These are phyloP conservation scores for Berghia stephanieae DNA, from an alignment of 1,140 invertebrate genomes.

Conservation along the genomic window DNA sequence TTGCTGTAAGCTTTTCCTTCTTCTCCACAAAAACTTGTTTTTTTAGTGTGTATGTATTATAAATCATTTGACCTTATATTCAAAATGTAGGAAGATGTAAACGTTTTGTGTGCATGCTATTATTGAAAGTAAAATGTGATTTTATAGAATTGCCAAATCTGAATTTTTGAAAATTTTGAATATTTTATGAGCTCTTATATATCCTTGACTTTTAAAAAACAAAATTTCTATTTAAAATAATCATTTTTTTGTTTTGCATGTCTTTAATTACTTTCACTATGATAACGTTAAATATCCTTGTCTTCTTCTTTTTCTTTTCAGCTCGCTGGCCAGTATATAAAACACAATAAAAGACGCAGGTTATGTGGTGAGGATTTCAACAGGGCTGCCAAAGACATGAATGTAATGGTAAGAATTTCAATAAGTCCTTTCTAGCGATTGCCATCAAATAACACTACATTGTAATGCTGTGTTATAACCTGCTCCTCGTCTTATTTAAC, in stretches of 20 bases:
- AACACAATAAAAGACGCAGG: slow-evolving; percentile 62
- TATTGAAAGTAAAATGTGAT: neutral
- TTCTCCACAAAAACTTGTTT: too few species aligned
- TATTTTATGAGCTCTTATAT: neutral
- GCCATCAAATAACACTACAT: too few species aligned
- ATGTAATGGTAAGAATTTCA: slow-evolving; percentile 59
- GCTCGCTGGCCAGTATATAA: slow-evolving; percentile 64
- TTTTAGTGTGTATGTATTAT: neutral
- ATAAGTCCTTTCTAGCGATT: too few species aligned
- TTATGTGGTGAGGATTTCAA: slow-evolving; percentile 64
- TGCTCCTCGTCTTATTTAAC: too few species aligned
- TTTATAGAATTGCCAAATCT: neutral
- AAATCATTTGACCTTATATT: too few species aligned
- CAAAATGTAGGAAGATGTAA: too few species aligned
- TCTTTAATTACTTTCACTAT: too few species aligned
- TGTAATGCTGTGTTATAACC: too few species aligned
- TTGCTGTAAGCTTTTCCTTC: slow-evolving; percentile 55
- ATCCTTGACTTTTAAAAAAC: too few species aligned
- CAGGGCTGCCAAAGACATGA: slow-evolving; percentile 58
- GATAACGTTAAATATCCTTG: too few species aligned
- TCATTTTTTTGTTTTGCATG: neutral
- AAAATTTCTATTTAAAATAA: neutral
- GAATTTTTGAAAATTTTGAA: neutral
- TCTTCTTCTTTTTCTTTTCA: slow-evolving; percentile 40
- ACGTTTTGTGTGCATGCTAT: neutral